Evolutionary conservation across 2,797 vertebrate species (phyloP).

Genomic region (Prionace glauca): DNA sequence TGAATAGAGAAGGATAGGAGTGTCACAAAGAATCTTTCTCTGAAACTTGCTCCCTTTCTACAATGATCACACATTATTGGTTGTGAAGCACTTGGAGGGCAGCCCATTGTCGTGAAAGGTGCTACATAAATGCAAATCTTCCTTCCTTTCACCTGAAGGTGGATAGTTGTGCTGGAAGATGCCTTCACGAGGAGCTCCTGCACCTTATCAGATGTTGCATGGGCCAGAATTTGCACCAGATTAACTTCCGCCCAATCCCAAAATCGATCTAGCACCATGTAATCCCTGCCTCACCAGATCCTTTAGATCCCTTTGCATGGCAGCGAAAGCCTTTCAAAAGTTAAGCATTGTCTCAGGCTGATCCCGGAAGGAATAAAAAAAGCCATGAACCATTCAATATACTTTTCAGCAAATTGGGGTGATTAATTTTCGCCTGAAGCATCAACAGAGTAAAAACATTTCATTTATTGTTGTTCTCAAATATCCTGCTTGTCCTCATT

Average conservation of each 20-base stretch:
- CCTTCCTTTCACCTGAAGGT: too few species aligned
- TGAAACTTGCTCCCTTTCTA: too few species aligned
- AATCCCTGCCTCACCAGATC: background rate
- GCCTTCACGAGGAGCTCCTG: too few species aligned
- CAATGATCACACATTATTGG: too few species aligned
- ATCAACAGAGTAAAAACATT: conserved; percentile 38
- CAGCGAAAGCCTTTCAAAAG: background rate
- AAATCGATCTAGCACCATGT: background rate
- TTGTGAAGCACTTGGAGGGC: too few species aligned
- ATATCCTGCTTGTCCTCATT: conserved; percentile 38
- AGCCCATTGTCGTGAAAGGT: too few species aligned
- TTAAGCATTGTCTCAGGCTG: background rate
- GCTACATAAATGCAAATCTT: background rate
- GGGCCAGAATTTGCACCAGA: background rate
- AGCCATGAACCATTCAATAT: conserved; percentile 33
- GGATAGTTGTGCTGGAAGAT: too few species aligned
- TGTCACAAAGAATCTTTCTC: too few species aligned
- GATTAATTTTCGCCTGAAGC: conserved; percentile 39
- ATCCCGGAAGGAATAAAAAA: conserved; percentile 16
- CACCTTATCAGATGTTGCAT: background rate
- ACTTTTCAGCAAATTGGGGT: conserved; percentile 37
- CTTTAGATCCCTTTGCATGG: background rate
- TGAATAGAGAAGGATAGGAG: background rate
- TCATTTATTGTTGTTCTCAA: conserved; percentile 35
- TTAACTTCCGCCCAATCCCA: background rate